Evolutionary conservation across 2,888 invertebrate genomes (phyloP).

Genomic region (Osedax frankpressi): DNA sequence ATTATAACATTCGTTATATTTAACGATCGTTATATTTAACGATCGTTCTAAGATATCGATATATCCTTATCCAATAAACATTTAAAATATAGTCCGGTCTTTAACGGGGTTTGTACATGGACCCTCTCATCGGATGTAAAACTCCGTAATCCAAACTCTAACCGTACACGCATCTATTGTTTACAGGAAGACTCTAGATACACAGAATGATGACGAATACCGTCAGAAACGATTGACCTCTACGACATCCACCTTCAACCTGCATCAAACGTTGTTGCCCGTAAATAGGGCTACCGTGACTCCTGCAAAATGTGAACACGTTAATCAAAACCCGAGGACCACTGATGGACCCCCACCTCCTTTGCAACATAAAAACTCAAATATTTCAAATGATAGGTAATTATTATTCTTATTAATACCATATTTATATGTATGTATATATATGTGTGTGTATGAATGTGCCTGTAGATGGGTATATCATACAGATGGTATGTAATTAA

Average conservation of each 20-base stretch:
- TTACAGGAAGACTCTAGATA: background rate
- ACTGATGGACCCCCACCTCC: background rate
- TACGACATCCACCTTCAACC: background rate
- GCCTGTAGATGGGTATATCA: background rate
- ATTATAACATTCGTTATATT: too few relatives aligned
- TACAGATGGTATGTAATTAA: background rate
- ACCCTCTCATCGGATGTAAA: too few relatives aligned
- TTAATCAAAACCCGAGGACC: too few relatives aligned
- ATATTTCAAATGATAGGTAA: background rate
- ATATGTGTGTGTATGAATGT: background rate
- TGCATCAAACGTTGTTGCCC: background rate
- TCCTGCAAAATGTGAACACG: background rate
- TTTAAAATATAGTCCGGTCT: too few relatives aligned
- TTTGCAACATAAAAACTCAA: background rate
- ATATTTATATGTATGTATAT: background rate
- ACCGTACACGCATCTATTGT: too few relatives aligned
- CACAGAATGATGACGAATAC: background rate
- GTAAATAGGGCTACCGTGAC: background rate
- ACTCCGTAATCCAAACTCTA: too few relatives aligned
- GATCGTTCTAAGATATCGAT: too few relatives aligned
- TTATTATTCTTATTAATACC: background rate
- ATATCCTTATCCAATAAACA: too few relatives aligned
- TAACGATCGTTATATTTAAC: too few relatives aligned
- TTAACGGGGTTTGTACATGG: too few relatives aligned
- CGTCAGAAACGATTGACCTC: background rate